Evolutionary conservation across 2,113 vertebrate genomes (phyloP).

Genomic region (Apus apus): DNA sequence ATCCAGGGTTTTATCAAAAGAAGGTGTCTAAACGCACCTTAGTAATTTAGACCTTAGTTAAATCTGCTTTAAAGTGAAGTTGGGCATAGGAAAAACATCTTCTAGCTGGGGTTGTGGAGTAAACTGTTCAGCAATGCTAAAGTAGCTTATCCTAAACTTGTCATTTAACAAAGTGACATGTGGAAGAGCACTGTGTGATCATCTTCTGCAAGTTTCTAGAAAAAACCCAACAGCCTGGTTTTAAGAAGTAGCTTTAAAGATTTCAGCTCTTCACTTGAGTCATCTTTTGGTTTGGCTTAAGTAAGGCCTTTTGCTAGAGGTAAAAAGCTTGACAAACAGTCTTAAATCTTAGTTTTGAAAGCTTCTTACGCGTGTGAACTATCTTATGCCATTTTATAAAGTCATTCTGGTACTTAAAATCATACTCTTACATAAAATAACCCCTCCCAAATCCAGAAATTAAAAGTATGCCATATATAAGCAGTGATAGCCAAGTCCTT

Average conservation of each 20-base stretch:
- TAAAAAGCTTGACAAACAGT: conserved; percentile 21
- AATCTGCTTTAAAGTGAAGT: background rate
- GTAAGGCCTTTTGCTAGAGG: conserved; percentile 22
- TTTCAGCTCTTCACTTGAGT: background rate
- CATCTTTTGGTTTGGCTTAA: conserved; percentile 16
- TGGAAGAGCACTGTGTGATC: background rate
- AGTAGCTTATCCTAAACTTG: background rate
- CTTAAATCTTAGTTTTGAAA: conserved; percentile 31
- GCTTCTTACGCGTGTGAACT: conserved; percentile 4
- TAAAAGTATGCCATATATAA: background rate
- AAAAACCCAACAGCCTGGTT: background rate
- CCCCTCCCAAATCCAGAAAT: background rate
- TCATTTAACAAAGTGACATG: background rate
- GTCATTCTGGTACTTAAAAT: background rate
- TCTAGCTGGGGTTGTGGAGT: background rate
- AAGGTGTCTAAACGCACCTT: background rate
- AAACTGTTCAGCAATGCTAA: background rate
- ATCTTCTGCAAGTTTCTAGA: background rate
- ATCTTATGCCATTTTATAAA: background rate
- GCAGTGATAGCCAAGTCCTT: background rate
- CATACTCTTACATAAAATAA: background rate
- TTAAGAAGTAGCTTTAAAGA: conserved; percentile 15
- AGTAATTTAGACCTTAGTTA: background rate
- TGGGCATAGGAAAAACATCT: background rate
- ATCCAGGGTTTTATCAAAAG: background rate